Evolutionary conservation across 2,113 vertebrate species (phyloP).

Genomic region (Suricata suricatta): DNA sequence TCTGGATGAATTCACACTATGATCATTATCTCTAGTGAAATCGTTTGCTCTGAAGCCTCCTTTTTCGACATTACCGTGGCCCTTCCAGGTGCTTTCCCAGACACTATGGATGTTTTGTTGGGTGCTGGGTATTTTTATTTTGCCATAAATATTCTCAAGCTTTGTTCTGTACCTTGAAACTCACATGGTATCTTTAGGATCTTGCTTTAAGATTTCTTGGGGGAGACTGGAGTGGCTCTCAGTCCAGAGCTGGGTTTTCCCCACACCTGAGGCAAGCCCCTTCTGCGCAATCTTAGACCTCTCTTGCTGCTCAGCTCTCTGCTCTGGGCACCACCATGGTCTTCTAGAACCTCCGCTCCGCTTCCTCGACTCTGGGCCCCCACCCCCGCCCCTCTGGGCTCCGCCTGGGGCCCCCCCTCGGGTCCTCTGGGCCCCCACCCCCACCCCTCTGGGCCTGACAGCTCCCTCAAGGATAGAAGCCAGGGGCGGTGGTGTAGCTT

Average conservation of each 20-base stretch:
- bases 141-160: background rate
- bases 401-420: accelerated
- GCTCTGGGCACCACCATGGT: background rate
- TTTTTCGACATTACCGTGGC: background rate
- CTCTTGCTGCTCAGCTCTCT: background rate
- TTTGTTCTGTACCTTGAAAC: conserved; percentile 3
- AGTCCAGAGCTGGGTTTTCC: background rate
- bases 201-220: background rate
- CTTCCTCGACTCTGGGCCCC: background rate
- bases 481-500: background rate
- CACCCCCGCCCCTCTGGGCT: background rate
- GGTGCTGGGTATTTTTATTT: background rate
- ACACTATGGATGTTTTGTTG: background rate
- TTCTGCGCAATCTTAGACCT: background rate
- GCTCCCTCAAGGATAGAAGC: background rate
- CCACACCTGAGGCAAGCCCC: background rate
- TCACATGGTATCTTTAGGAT: background rate
- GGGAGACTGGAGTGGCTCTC: background rate
- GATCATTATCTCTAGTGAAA: background rate
- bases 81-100: background rate
- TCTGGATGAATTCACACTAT: background rate
- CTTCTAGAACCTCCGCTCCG: too few species aligned
- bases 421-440: too few species aligned
- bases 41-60: background rate
- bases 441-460: background rate